Evolutionary conservation across 2,797 vertebrate species (phyloP).

Genomic region (Coreius guichenoti): DNA sequence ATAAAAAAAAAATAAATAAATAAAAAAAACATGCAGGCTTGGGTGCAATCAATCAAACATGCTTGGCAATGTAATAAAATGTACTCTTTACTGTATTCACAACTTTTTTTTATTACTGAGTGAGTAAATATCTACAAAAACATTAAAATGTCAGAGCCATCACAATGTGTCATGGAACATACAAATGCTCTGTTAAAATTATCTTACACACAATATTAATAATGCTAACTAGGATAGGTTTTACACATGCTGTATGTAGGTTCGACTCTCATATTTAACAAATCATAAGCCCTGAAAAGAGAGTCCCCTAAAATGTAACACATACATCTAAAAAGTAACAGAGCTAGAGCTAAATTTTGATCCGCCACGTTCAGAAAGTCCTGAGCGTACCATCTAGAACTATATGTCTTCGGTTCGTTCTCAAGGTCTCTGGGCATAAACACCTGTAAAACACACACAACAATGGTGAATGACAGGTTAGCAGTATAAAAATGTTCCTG

Average conservation of each 20-base stretch:
- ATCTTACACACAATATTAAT: conserved; percentile 17
- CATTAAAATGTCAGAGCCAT: background rate
- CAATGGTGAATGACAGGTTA: background rate
- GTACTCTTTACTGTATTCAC: background rate
- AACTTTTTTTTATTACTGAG: conserved; percentile 15
- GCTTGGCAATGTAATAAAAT: background rate
- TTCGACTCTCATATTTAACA: conserved; percentile 38
- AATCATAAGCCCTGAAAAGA: conserved; percentile 41
- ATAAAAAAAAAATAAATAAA: too few relatives aligned
- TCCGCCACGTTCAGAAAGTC: conserved; percentile 11
- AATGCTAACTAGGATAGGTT: background rate
- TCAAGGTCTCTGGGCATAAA: conserved; percentile 42
- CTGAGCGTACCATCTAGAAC: conserved; percentile 28
- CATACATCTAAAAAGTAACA: conserved; percentile 22
- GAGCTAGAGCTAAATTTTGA: conserved; percentile 13
- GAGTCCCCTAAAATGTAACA: conserved; percentile 8
- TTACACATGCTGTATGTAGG: background rate
- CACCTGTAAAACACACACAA: conserved; percentile 46
- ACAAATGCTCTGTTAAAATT: background rate
- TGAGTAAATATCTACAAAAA: conserved; percentile 19
- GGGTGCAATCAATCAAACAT: background rate
- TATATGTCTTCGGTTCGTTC: conserved; percentile 11
- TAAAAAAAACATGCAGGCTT: background rate
- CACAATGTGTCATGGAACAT: background rate
- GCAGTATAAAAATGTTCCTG: background rate